phyloP scores from a whole-genome alignment of 2,888 invertebrate genomes.

The Emmelina monodactyla region DNA sequence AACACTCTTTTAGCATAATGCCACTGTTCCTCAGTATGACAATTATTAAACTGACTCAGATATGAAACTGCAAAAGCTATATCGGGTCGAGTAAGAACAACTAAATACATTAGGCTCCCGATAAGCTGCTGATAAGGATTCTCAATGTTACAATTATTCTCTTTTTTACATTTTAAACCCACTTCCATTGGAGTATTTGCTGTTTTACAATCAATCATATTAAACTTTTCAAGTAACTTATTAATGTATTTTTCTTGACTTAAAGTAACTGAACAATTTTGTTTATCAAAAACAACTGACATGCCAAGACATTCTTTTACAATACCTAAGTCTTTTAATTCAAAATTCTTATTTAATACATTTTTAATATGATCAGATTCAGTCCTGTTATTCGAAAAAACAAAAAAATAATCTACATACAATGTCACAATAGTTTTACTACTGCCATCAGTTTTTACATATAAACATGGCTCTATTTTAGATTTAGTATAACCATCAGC shows the following conservation, averaged over 20 bases:
- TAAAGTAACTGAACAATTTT: background rate
- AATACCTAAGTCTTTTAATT: conserved; percentile 10
- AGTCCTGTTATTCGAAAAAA: conserved; percentile 10
- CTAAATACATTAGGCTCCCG: conserved; percentile 4
- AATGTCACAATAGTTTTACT: conserved; percentile 6
- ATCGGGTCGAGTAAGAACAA: conserved; percentile 5
- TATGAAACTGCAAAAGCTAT: conserved; percentile 4
- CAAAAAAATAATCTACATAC: conserved; percentile 9
- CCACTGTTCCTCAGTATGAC: conserved; percentile 1
- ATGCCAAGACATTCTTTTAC: conserved; percentile 9
- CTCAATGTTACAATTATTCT: too few species aligned
- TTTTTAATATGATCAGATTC: conserved; percentile 6
- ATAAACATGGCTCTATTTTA: conserved; percentile 8
- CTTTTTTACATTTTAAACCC: too few species aligned
- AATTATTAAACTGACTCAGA: conserved; percentile 7
- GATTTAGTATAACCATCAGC: conserved; percentile 4
- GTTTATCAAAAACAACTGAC: conserved; percentile 6
- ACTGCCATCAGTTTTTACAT: conserved; percentile 5
- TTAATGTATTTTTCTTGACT: conserved; percentile 1
- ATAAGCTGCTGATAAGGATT: conserved; percentile 4
- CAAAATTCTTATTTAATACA: conserved; percentile 7
- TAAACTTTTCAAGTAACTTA: background rate
- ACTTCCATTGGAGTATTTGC: background rate
- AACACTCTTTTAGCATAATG: background rate
- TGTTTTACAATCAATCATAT: background rate